Percentiles rank a stretch among this genome's conserved stretches.
Conservation (phyloP, 2,113 vertebrate genomes). For the Tilapia sparmanii region DNA sequence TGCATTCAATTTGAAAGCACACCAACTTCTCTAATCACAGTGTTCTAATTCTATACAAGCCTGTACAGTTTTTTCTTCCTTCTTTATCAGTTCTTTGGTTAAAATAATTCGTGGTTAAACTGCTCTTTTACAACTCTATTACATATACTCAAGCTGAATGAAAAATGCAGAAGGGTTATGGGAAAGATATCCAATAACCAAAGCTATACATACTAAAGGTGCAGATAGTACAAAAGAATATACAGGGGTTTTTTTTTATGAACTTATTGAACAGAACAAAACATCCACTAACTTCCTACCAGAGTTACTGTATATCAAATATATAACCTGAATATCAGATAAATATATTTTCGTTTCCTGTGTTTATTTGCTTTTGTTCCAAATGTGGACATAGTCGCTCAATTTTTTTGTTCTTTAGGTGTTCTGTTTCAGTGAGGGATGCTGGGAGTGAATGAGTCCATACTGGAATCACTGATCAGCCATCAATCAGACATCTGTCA, state of each 20-base stretch:
- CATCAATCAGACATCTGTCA: neutral
- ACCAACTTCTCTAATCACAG: neutral
- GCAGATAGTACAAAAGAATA: neutral
- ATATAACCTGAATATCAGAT: neutral
- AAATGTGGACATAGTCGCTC: neutral
- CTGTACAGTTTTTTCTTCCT: no score
- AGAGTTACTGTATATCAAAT: neutral
- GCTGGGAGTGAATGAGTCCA: neutral
- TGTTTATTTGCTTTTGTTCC: neutral
- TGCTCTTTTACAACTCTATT: neutral
- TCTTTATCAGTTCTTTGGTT: neutral
- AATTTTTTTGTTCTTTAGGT: neutral
- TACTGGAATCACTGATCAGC: neutral
- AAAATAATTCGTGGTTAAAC: neutral
- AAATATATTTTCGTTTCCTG: neutral
- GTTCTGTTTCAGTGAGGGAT: neutral
- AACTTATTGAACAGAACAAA: neutral
- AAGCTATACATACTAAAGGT: neutral
- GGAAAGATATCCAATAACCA: neutral
- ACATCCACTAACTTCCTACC: neutral
- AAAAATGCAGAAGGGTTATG: neutral
- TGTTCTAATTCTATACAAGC: neutral
- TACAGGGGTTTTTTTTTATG: neutral
- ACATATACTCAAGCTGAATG: neutral
- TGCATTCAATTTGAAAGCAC: neutral